phyloP scores from a whole-genome alignment of 2,113 vertebrate species.

The Ornithorhynchus anatinus region DNA sequence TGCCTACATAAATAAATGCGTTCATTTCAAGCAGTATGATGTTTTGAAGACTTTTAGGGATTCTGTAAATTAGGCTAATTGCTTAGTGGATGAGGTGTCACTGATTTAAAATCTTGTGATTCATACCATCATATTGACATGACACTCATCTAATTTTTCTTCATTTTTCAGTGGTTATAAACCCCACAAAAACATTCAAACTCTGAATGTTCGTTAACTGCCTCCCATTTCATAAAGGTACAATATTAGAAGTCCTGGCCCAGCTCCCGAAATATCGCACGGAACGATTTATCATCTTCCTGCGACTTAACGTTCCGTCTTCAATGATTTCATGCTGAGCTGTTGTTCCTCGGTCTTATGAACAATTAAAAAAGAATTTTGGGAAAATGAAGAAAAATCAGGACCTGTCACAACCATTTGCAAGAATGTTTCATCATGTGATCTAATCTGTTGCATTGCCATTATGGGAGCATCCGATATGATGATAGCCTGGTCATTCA shows the following conservation, averaged over 20 bases:
- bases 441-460: background rate
- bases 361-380: conserved; percentile 34
- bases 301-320: background rate
- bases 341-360: background rate
- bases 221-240: background rate
- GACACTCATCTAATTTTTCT: background rate
- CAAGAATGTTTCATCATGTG: background rate
- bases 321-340: background rate
- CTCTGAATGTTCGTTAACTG: background rate
- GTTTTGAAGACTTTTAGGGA: background rate
- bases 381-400: conserved; percentile 30
- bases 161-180: background rate
- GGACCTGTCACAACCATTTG: conserved; percentile 2
- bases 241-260: conserved; percentile 4
- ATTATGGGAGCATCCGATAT: background rate
- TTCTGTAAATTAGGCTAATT: background rate
- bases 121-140: background rate
- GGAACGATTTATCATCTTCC: background rate
- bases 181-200: background rate
- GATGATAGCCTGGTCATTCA: background rate
- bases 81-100: background rate
- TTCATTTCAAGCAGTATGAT: background rate
- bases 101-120: background rate
- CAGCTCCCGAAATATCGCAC: background rate
- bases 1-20: background rate